phyloP scores from a whole-genome alignment of 2,113 vertebrate genomes.

The Axis porcinus region DNA sequence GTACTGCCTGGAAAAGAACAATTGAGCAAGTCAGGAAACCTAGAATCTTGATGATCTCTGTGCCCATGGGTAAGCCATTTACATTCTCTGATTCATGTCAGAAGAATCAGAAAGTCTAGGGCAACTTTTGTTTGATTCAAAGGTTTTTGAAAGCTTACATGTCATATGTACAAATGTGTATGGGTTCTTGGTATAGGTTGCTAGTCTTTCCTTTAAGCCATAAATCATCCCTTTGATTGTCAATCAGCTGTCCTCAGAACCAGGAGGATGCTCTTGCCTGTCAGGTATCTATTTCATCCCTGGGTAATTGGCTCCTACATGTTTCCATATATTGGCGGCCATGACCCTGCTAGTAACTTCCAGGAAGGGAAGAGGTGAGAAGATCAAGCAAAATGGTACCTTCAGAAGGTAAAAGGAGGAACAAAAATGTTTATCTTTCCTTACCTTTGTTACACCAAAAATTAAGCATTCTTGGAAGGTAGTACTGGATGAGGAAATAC shows the following conservation, averaged over 20 bases:
- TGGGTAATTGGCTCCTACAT: constrained; percentile 17
- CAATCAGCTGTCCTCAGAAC: constrained; percentile 62
- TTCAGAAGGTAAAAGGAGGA: not conserved
- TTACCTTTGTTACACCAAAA: constrained; percentile 34
- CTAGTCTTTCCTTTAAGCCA: constrained; percentile 8
- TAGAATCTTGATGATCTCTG: not conserved
- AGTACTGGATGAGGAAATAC: not conserved
- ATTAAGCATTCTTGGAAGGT: not conserved
- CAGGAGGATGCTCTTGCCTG: constrained; percentile 36
- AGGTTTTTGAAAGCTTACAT: not conserved
- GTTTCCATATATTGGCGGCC: constrained; percentile 14
- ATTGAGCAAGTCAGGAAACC: not conserved
- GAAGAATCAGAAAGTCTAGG: not conserved
- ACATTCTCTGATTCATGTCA: not conserved
- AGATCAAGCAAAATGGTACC: not conserved
- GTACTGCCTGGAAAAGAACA: not conserved
- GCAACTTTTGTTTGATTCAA: not conserved
- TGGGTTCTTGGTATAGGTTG: not conserved
- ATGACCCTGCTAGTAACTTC: not conserved
- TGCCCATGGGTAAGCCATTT: not conserved
- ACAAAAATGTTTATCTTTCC: constrained; percentile 20
- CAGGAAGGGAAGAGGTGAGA: not conserved
- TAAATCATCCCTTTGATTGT: constrained; percentile 71
- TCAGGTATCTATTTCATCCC: constrained; percentile 57
- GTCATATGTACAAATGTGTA: not conserved